Percentiles rank a stretch among this genome's conserved stretches.
Evolutionary conservation across 2,797 vertebrate genomes (phyloP).

Genomic region (Hippopotamyrus pictus): DNA sequence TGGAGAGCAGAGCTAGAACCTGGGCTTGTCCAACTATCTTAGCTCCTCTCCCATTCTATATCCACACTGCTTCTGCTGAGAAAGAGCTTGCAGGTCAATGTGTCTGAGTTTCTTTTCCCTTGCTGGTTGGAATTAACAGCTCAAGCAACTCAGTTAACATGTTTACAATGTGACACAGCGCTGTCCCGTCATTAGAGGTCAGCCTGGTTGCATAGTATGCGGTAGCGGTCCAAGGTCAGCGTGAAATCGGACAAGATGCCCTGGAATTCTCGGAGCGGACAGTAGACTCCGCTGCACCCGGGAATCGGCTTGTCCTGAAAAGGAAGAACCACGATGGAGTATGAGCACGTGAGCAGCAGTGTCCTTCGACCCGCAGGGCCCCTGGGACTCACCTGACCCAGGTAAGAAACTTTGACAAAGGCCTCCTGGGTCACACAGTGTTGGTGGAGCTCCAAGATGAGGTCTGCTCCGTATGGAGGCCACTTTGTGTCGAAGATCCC

Average conservation of each 20-base stretch:
- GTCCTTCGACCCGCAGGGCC: background rate
- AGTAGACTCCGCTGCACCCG: constrained; percentile 77
- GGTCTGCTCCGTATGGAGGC: constrained; percentile 81
- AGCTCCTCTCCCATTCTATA: background rate
- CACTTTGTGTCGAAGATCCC: constrained; percentile 82
- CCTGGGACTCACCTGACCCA: constrained; percentile 66
- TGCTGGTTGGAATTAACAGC: background rate
- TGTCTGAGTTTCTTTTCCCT: background rate
- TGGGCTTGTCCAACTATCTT: background rate
- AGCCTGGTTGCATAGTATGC: constrained; percentile 57
- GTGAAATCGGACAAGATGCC: constrained; percentile 60
- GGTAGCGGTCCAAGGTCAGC: constrained; percentile 64
- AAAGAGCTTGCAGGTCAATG: background rate
- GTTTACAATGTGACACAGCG: background rate
- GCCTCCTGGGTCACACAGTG: constrained; percentile 68
- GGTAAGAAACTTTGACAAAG: constrained; percentile 78
- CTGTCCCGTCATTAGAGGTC: constrained; percentile 36
- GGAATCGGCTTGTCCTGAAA: constrained; percentile 73
- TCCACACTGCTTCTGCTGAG: background rate
- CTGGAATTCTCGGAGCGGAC: constrained; percentile 81
- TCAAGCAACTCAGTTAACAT: background rate
- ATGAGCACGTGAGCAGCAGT: background rate
- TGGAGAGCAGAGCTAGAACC: background rate
- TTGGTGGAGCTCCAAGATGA: constrained; percentile 81
- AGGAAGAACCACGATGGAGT: background rate